phyloP scores from a whole-genome alignment of 2,113 vertebrate species.

The human region GRCh38 chr5:123183501-123184000 shows the following conservation, averaged over 20 bases:
- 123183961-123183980: background rate
- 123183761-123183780: background rate
- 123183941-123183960: background rate
- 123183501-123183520: background rate
- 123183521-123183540: background rate
- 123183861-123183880: background rate
- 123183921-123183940: background rate
- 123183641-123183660: background rate
- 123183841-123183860: background rate
- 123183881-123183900: background rate
- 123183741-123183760: background rate
- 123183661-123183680: background rate
- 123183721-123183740: background rate
- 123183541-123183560: background rate
- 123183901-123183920: background rate
- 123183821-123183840: background rate
- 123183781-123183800: background rate
- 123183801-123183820: background rate
- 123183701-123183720: background rate
- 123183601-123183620: background rate
- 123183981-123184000: background rate
- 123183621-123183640: background rate
- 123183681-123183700: background rate
- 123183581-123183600: background rate
- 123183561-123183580: background rate